Base-by-base conservation (phyloP, 2,797 vertebrate genomes). In the Crenichthys baileyi region DNA sequence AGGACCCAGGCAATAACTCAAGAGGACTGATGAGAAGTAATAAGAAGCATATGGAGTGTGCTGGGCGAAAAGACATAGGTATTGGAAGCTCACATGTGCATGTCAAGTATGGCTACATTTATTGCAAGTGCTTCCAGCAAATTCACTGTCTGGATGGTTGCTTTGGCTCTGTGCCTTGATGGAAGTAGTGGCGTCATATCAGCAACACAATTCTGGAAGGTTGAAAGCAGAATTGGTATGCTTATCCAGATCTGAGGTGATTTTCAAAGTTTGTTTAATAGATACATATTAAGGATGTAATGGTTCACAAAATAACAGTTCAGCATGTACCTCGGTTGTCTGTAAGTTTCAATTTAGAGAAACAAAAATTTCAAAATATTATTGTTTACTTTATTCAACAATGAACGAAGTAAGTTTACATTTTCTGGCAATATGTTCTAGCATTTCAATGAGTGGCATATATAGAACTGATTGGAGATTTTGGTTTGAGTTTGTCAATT, bases 41-140 rank as follows among this genome's bases (percentile, higher is more conserved):
- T 31, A 50, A 78, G 70, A 80, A 81, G 74, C 77, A 68, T 58
- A 51, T 55, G 70, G 79, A 77, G 71, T 60, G 41, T 76, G 79
- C 50, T 53, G 2, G 1, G 31, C 31, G 1, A 65, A 31, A 72
- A 72, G 7, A 3, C 60, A 31, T 6, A 4, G 3, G 8, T n/a
- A 16, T 29, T 46, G 31, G 36, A 18, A 39, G 31, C 55, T 71
- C 31, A 70, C 22, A 5, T 20, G 20, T 18, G 29, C 56, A 63
- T 29, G 44, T 18, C 50, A 58, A 63, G n/a, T 50, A 61, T 71
- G 68, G 24, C 39, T 77, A 50, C 63, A 71, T 79, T 55, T 67
- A 44, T 29, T 44, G 24, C 36, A 12, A 26, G 70, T 51, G 36
- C 58, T 65, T 63, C 48, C 72, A 82, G 46, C 55, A 68, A 31